Percentiles rank a stretch among this genome's conserved stretches.
phyloP scores from a whole-genome alignment of 2,113 vertebrate genomes.

The Leucopsar rothschildi region DNA sequence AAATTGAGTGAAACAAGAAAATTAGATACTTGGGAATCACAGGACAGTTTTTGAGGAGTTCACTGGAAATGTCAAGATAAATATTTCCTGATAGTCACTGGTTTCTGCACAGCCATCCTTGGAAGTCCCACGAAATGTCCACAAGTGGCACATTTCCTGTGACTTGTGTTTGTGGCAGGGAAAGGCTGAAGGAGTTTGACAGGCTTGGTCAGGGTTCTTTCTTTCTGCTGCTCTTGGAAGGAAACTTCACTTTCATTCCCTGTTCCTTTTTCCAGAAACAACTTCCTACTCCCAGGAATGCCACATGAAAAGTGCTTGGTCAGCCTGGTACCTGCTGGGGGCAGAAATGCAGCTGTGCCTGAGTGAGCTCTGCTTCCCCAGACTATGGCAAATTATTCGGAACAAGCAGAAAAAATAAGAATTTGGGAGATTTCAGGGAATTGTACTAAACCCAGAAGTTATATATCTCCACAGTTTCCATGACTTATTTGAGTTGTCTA shows the following conservation, averaged over 20 bases:
- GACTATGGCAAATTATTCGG: rapidly evolving
- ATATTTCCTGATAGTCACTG: neutral
- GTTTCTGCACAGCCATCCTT: neutral
- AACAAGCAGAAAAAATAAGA: neutral
- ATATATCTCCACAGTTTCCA: neutral
- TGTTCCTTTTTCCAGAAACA: neutral
- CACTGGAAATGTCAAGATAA: neutral
- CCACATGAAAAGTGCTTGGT: neutral
- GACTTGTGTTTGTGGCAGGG: neutral
- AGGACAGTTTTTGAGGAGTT: neutral
- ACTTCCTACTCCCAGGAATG: neutral
- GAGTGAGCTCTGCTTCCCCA: neutral
- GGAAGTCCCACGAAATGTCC: neutral
- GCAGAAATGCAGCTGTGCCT: neutral
- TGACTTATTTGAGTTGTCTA: neutral
- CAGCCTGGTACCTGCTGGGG: neutral
- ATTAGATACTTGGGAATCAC: neutral
- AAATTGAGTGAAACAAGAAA: neutral
- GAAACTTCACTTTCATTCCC: neutral
- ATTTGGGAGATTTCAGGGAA: neutral
- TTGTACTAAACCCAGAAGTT: neutral
- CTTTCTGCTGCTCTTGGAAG: neutral
- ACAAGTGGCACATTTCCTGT: neutral
- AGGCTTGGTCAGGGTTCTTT: neutral
- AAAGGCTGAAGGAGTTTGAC: neutral